These are phyloP conservation scores for Trichogramma evanescens DNA, from an alignment of 2,888 invertebrate species.

Conservation along the genomic window DNA sequence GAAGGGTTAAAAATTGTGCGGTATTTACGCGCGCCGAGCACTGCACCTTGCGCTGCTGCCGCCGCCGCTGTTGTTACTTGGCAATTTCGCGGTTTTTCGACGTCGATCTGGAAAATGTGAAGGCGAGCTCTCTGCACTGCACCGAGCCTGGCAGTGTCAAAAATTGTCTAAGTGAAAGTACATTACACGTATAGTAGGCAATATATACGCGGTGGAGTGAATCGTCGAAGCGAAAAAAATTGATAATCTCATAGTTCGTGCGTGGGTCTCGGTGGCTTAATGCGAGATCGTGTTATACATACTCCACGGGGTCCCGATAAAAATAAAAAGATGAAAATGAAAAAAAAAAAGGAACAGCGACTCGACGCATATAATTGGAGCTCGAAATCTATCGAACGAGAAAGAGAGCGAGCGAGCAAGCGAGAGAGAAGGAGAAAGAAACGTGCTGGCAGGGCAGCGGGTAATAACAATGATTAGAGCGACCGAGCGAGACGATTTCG, in stretches of 20 bases:
- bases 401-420: neutral
- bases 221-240: too few species aligned
- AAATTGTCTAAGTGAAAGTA: too few species aligned
- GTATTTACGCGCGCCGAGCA: neutral
- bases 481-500: constrained; percentile 36
- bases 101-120: too few species aligned
- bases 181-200: too few species aligned
- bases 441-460: constrained; percentile 18
- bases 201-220: too few species aligned
- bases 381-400: constrained; percentile 31
- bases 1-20: constrained; percentile 2
- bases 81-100: constrained; percentile 11
- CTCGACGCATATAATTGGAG: too few species aligned
- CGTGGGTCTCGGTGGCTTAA: too few species aligned
- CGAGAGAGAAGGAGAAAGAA: constrained; percentile 7
- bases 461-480: constrained; percentile 45
- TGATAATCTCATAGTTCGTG: too few species aligned
- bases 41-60: neutral
- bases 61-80: neutral
- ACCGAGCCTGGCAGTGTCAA: too few species aligned
- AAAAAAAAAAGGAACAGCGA: neutral
- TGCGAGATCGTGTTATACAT: too few species aligned
- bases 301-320: neutral
- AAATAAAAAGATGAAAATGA: neutral
- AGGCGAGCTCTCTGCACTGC: too few species aligned